Percentiles rank a stretch among this genome's conserved stretches.
Conservation (phyloP, 2,113 vertebrate genomes). For the Leptobrachium ailaonicum region DNA sequence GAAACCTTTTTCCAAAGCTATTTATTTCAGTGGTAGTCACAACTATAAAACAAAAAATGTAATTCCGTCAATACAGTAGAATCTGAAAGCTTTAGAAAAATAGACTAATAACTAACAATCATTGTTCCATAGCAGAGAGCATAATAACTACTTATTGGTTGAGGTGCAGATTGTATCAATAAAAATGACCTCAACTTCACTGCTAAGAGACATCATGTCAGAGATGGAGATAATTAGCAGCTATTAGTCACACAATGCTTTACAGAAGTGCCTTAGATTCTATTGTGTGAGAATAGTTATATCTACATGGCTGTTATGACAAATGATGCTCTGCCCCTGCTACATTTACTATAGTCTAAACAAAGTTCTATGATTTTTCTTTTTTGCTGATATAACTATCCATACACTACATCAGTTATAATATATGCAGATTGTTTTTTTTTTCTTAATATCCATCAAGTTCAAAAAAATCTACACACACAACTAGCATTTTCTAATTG, state of each 20-base stretch:
- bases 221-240: slow-evolving; percentile 35
- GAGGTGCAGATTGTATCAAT: slow-evolving; percentile 14
- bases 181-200: slow-evolving; percentile 32
- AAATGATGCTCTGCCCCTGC: slow-evolving; percentile 20
- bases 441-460: too few relatives aligned
- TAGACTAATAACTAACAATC: slow-evolving; percentile 20
- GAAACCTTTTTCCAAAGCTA: too few relatives aligned
- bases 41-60: too few relatives aligned
- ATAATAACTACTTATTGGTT: slow-evolving; percentile 38
- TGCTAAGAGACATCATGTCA: slow-evolving; percentile 26
- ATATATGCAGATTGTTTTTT: too few relatives aligned
- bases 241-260: slow-evolving; percentile 28
- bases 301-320: slow-evolving; percentile 35
- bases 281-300: slow-evolving; percentile 2
- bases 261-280: neutral
- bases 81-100: slow-evolving; percentile 3
- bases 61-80: too few relatives aligned
- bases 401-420: too few relatives aligned
- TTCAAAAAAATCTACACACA: too few relatives aligned
- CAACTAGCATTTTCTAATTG: too few relatives aligned
- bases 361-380: too few relatives aligned
- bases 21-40: too few relatives aligned
- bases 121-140: slow-evolving; percentile 6
- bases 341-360: neutral
- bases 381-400: too few relatives aligned